These are phyloP conservation scores for Augiades crinisus DNA, from an alignment of 2,888 invertebrate genomes.

Conservation along the genomic window DNA sequence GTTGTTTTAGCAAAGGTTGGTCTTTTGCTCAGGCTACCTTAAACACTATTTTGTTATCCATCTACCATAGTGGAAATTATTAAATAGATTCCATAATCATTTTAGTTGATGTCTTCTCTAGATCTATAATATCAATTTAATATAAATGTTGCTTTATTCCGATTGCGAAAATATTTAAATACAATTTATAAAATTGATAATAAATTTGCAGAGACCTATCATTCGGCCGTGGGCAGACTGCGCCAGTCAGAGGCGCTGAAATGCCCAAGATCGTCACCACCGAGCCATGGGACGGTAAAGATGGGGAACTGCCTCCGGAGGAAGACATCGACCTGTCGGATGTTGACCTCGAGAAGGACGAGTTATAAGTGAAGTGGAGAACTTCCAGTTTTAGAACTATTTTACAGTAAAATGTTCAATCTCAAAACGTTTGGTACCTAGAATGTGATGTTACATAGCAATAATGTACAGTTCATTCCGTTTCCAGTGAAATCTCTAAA, in stretches of 20 bases:
- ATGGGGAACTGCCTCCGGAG: constrained; percentile 91
- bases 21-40: too few relatives aligned
- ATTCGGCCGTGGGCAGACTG: constrained; percentile 95
- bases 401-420: constrained; percentile 9
- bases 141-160: background rate
- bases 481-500: constrained; percentile 2
- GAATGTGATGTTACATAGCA: constrained; percentile 15
- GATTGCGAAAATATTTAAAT: background rate
- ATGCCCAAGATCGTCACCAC: constrained; percentile 86
- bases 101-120: too few relatives aligned
- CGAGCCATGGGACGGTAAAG: constrained; percentile 97
- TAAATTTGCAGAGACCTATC: constrained; percentile 87
- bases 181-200: background rate
- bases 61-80: too few relatives aligned
- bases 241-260: constrained; percentile 90
- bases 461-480: constrained; percentile 21
- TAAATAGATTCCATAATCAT: too few relatives aligned
- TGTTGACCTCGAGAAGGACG: constrained; percentile 90
- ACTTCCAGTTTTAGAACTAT: constrained; percentile 4
- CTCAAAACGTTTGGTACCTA: constrained; percentile 13
- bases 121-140: too few relatives aligned
- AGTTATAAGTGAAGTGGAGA: constrained; percentile 78
- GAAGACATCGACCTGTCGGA: constrained; percentile 97
- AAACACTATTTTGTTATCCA: too few relatives aligned
- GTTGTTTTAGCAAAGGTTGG: too few relatives aligned